Evolutionary conservation across 2,113 vertebrate genomes (phyloP), one percentile per base, ranked within the genome.

Genomic region (Ameiurus melas): DNA sequence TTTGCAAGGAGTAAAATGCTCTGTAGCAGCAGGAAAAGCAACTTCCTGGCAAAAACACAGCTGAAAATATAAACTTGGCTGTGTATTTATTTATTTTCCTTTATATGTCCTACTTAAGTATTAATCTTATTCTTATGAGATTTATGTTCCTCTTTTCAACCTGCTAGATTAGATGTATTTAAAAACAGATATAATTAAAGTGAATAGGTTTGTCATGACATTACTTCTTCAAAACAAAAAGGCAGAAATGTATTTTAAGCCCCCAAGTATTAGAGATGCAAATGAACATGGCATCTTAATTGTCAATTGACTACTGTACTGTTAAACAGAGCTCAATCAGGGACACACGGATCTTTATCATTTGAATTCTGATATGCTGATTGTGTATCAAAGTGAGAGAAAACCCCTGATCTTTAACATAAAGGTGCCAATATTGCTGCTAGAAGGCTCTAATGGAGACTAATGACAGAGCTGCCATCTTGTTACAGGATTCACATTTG

Each of bases 1-100:
- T 84, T 83, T 89, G 7, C 85, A 85, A 80, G 57, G 53, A 66
- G 75, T 89, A 68, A 89, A 88, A 88, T 25, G 62, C 75, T 70
- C 33, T 85, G 82, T 60, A 60, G 55, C 75, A 60, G n/a, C 27
- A 14, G 58, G 47, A 70, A 92, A 90, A 84, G 85, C 83, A 64
- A 51, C 22, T 70, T 85, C 60, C 53, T 22, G 3, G 1, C 1
- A 85, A 71, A 71, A 85, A n/a, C 43, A 20, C 43, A 70, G 39
- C n/a, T 53, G 16, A 71, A 68, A 70, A 71, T 43, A 77, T 4
- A 77, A 47, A 51, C 43, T n/a, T 53, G 51, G 14, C 16, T 1
- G 2, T 30, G 47, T 14, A 9, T 53, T 79, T 79, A 19, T 79
- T 55, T 53, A 2, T 51, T 53, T 79, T 51, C 12, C 14, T 30